These are phyloP conservation scores for Channa maculata DNA, from an alignment of 2,113 vertebrate species.

Conservation along the genomic window DNA sequence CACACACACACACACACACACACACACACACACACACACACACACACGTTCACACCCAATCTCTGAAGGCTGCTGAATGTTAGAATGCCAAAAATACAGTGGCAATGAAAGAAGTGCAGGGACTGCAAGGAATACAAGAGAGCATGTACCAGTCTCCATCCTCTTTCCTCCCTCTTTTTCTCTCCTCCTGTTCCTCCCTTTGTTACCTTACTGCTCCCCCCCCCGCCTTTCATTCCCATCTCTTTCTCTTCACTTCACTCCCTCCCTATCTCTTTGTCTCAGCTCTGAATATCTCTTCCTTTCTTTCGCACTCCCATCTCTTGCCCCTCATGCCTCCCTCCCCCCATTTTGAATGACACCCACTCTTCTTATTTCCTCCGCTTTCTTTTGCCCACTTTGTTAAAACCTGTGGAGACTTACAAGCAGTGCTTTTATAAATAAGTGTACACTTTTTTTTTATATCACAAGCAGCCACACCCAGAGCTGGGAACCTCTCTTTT, in stretches of 20 bases:
- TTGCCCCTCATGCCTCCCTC: neutral
- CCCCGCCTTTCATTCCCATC: slow-evolving; percentile 47
- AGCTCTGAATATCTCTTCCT: slow-evolving; percentile 47
- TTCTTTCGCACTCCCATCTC: slow-evolving; percentile 28
- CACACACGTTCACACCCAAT: slow-evolving; percentile 2
- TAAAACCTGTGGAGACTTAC: slow-evolving; percentile 30
- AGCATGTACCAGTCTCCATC: slow-evolving; percentile 42
- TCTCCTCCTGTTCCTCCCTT: slow-evolving; percentile 34
- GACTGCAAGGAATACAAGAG: slow-evolving; percentile 67
- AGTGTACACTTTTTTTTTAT: slow-evolving; percentile 11
- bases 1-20: slow-evolving; percentile 21
- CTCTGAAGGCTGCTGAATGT: slow-evolving; percentile 57
- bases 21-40: neutral
- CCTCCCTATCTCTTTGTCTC: slow-evolving; percentile 35
- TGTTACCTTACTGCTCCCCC: slow-evolving; percentile 50
- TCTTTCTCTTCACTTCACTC: slow-evolving; percentile 41
- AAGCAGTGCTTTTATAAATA: slow-evolving; percentile 10
- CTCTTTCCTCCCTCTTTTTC: slow-evolving; percentile 40
- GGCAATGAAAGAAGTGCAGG: slow-evolving; percentile 52
- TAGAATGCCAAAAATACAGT: slow-evolving; percentile 67
- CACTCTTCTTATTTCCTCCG: neutral
- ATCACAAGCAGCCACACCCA: slow-evolving; percentile 59
- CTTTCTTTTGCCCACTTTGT: slow-evolving; percentile 16
- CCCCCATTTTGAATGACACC: slow-evolving; percentile 3
- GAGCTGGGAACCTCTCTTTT: slow-evolving; percentile 37